A percentile compares a stretch with the other conserved stretches of the same genome.
Evolutionary conservation across 2,113 vertebrate species (phyloP).

Genomic region (Dissostichus mawsoni): DNA sequence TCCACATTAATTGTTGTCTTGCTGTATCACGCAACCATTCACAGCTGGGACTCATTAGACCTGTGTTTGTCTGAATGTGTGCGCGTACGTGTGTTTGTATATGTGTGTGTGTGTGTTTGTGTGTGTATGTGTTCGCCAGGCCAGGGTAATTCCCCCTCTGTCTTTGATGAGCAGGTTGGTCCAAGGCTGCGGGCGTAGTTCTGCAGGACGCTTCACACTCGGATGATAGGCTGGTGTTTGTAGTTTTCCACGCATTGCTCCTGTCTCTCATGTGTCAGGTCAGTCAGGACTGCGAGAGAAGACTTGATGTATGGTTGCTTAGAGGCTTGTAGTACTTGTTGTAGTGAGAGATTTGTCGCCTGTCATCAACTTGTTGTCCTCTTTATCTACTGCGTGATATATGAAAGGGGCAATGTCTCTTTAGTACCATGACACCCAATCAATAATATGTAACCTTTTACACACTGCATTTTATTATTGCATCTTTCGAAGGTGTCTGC

Average conservation of each 20-base stretch:
- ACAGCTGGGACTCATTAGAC: constrained; percentile 76
- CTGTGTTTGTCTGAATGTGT: constrained; percentile 45
- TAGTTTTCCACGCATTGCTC: constrained; percentile 62
- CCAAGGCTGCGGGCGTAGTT: constrained; percentile 53
- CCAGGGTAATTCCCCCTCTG: constrained; percentile 65
- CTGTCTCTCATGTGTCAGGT: constrained; percentile 43
- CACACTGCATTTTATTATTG: not conserved
- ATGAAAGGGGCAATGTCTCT: not conserved
- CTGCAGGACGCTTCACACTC: constrained; percentile 65
- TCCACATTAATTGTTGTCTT: constrained; percentile 76
- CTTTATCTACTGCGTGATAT: not conserved
- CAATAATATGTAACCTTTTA: not conserved
- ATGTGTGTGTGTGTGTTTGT: constrained; percentile 32
- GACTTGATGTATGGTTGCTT: constrained; percentile 5
- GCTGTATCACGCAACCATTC: constrained; percentile 75
- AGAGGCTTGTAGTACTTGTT: not conserved
- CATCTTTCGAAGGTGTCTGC: not conserved
- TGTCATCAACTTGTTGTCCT: not conserved
- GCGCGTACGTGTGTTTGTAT: constrained; percentile 41
- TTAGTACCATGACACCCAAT: too few species aligned
- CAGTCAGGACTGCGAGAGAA: not conserved
- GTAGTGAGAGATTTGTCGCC: not conserved
- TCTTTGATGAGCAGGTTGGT: constrained; percentile 72
- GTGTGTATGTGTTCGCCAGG: constrained; percentile 27
- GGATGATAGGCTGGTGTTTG: constrained; percentile 57